Percentiles rank a stretch among this genome's conserved stretches.
Conservation (phyloP, 2,113 vertebrate species). For the Notiomystis cincta region DNA sequence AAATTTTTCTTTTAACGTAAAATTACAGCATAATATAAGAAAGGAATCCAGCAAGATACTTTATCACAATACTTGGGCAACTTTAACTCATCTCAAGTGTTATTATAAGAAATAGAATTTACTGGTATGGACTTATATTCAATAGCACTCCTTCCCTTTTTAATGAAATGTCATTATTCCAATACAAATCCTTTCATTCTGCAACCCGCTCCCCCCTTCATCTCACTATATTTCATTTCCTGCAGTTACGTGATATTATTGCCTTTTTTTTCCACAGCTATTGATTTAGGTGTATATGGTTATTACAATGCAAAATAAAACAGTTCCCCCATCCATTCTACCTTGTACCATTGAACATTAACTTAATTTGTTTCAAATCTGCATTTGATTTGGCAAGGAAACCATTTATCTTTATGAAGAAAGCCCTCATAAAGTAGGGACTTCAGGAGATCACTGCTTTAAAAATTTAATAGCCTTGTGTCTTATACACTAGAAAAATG, state of each 20-base stretch:
- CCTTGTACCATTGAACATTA: slow-evolving; percentile 86
- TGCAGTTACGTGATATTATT: slow-evolving; percentile 88
- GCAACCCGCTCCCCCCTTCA: slow-evolving; percentile 67
- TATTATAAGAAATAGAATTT: slow-evolving; percentile 86
- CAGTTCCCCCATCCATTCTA: slow-evolving; percentile 88
- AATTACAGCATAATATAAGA: slow-evolving; percentile 66
- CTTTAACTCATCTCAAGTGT: slow-evolving; percentile 80
- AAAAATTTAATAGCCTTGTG: slow-evolving; percentile 86
- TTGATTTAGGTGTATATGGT: slow-evolving; percentile 94
- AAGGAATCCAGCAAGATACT: slow-evolving; percentile 66
- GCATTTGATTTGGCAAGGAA: slow-evolving; percentile 90
- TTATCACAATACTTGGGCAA: slow-evolving; percentile 77
- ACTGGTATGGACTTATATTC: slow-evolving; percentile 81
- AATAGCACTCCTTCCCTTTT: slow-evolving; percentile 77
- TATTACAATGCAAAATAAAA: slow-evolving; percentile 93
- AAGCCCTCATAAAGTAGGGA: slow-evolving; percentile 85
- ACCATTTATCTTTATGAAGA: slow-evolving; percentile 89
- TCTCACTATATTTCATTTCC: slow-evolving; percentile 87
- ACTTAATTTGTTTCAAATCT: slow-evolving; percentile 89
- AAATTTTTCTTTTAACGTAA: slow-evolving; percentile 71
- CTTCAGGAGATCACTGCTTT: slow-evolving; percentile 83
- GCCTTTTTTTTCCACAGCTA: slow-evolving; percentile 81
- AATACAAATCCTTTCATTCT: slow-evolving; percentile 89
- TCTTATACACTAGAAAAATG: slow-evolving; percentile 83
- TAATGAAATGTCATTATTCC: slow-evolving; percentile 95